Conservation (phyloP, 2,797 vertebrate genomes). For the Pipistrellus pygmaeus region DNA sequence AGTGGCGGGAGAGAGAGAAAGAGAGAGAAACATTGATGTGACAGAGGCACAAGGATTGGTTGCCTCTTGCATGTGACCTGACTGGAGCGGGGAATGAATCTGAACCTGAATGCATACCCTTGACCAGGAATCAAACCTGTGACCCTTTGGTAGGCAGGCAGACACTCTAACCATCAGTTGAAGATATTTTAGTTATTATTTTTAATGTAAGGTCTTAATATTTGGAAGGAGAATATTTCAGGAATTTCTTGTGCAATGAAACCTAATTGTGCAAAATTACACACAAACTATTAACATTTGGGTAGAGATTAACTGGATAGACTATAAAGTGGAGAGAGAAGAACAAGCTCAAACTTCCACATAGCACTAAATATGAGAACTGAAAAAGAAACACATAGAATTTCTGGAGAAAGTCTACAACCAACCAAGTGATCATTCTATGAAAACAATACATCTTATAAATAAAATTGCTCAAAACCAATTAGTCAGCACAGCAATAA, state of each 20-base stretch:
- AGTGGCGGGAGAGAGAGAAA: neutral
- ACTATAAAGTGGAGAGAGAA: neutral
- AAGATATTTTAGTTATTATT: neutral
- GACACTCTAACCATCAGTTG: neutral
- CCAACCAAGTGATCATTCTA: neutral
- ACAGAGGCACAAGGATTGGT: neutral
- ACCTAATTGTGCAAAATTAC: constrained; percentile 24
- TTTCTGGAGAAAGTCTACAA: neutral
- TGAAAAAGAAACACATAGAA: neutral
- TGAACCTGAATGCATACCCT: neutral
- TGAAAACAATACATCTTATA: constrained; percentile 29
- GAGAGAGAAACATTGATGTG: neutral
- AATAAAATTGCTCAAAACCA: constrained; percentile 7
- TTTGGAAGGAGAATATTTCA: constrained; percentile 21
- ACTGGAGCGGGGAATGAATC: neutral
- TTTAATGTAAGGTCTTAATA: neutral
- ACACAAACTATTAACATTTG: neutral
- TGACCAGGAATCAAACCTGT: neutral
- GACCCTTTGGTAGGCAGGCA: neutral
- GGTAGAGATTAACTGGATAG: neutral
- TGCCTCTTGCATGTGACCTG: neutral
- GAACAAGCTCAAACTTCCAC: neutral
- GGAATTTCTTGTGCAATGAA: constrained; percentile 18
- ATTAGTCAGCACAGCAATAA: constrained; percentile 42
- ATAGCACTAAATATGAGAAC: neutral